Base-by-base conservation (phyloP, 2,113 vertebrate species). In the Anguilla japonica region DNA sequence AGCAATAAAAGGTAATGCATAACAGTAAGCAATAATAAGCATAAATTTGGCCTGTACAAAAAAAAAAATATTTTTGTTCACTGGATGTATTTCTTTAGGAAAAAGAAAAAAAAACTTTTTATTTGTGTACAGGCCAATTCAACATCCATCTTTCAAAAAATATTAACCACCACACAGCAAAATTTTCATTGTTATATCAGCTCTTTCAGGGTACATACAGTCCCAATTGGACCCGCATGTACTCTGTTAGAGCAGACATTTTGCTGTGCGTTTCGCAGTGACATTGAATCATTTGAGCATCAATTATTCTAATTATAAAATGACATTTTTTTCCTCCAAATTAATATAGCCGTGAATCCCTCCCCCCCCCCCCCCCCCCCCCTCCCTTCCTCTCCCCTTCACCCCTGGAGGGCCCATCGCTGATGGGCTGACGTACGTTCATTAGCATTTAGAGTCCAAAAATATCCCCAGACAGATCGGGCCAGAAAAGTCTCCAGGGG, bases 261-360 rank as follows among this genome's bases (percentile, higher is more conserved):
- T 26, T 29, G 26, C 71, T 34, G 26, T 75, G n/a, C 0, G 71
- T 13, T 75, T 75, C 34, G 34, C 34, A 34, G 34, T 34, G 34
- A 34, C 34, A 34, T 34, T 34, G 63, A 3, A 26, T 71, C 26
- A 5, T n/a, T 71, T 34, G 26, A 29, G 9, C n/a, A 75, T 75
- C 71, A 75, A 75, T 34, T 34, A 75, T 75, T n/a, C n/a, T 75
- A 75, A 75, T 75, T 34, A 75, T 75, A 75, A 75, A 75, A 75
- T 34, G n/a, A 1, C 63, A 71, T 60, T 71, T 71, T 71, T 71
- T 75, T 34, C 9, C 34, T 34, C 34, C 34, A 34, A 75, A 75
- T 75, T 75, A 34, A 75, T 34, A 14, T 75, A 75, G 71, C 26
- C 11, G 26, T 71, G 57, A 60, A 11, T 71, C 26, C 63, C 18